Base-by-base conservation (phyloP, 1,140 invertebrate species). In the Saccostrea glomerata region DNA sequence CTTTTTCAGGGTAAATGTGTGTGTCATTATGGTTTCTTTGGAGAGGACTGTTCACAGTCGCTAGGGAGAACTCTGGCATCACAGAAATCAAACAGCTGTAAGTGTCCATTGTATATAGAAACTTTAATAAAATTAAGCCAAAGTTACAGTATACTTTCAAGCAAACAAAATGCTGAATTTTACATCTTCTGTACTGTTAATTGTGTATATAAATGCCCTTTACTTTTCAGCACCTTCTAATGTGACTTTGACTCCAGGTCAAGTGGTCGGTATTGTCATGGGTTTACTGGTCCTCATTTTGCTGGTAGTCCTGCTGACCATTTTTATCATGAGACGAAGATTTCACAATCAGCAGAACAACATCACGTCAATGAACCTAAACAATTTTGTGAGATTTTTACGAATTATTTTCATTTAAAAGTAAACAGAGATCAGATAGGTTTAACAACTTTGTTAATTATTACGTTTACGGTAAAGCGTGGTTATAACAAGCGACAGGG, bases 11-110 rank as follows among this genome's bases (percentile, higher is more conserved):
- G 98, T 5, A 94, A 96, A 88, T 98, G 98, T 94, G 95, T 96
- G 82, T 98, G 98, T 93, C 96, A 96, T 15, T 91, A 96, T 73
- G 98, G 98, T 77, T 98, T 97, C 97, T 97, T 96, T 87, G 97
- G 95, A 47, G 70, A 90, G 1, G 66, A 91, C 54, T 99, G 98
- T 94, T 96, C 97, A 70, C 60, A 90, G 96, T 97, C 70, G 36
- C 70, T 73, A 13, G 30, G 20, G 13, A 40, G 17, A 70, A 86
- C 40, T 63, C 15, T n/a, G 83, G 36, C 36, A 36, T 13, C 20
- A 25, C 25, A 20, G 25, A n/a, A n/a, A 66, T 83, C 55, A 0
- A 20, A 17, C 5, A 84, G 13, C 73, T 47, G 54, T 20, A 17
- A 63, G 30, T 23, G 12, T 12, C 66, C 23, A 84, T 4, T 86